Evolutionary conservation across 1,140 invertebrate genomes (phyloP), one percentile per base, ranked within the genome.

Genomic region (Saccostrea glomerata): DNA sequence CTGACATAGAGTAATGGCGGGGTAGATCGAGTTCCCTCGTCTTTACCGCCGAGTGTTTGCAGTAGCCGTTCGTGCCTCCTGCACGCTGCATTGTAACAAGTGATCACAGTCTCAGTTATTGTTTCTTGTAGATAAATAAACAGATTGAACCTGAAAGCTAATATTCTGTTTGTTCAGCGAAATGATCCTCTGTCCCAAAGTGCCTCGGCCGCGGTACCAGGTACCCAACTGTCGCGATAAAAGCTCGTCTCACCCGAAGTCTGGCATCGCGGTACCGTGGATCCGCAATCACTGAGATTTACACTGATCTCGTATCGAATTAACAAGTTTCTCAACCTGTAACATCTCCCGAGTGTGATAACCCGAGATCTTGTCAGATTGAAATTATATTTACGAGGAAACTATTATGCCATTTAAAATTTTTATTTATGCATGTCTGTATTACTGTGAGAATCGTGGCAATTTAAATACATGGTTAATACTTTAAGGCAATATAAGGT

Each of bases 81-180:
- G 58, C 58, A 7, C 58, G 15, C 58, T 63, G 58, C 70, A 77
- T 36, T 36, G 70, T 77, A 77, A 77, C 70, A 77, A 36, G 25
- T 15, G 70, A 77, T 77, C 23, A 30, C 70, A 4, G 23, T 36
- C 25, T 77, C 70, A 36, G 7, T 11, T 5, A 77, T 77, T 77
- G 70, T 77, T 77, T 77, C 70, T 30, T 25, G 25, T 30, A 77
- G 70, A 77, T 77, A 77, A 77, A 77, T 77, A 77, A 77, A 77
- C 70, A 77, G 1, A 77, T 77, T 77, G 70, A 77, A 77, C 25
- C 25, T 15, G 70, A 77, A 77, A 77, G 70, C 70, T 77, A 77
- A 77, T 77, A 77, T 77, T 77, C 11, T 77, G 70, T 77, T 77
- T 36, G 70, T 77, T 77, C 15, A 30, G 70, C 70, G 25, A 77